Conservation (phyloP, 2,888 invertebrate genomes). For the Spicauda simplicius region DNA sequence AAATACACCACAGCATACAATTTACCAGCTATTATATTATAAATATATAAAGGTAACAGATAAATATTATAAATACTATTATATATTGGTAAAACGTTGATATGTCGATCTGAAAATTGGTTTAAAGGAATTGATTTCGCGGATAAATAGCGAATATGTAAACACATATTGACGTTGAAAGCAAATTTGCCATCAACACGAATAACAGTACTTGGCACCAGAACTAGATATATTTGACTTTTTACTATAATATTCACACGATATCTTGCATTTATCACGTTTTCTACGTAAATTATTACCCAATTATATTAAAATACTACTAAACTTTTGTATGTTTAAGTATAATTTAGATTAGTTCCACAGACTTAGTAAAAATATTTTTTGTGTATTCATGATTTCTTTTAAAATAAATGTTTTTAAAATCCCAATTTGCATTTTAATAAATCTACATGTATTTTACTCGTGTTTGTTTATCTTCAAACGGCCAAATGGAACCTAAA, state of each 20-base stretch:
- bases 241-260: background rate
- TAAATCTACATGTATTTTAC: no score
- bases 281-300: background rate
- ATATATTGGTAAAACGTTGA: background rate
- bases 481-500: no score
- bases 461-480: no score
- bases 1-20: no score
- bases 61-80: background rate
- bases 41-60: no score
- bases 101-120: background rate
- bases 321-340: background rate
- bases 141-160: slow-evolving; percentile 1
- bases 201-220: slow-evolving; percentile 7
- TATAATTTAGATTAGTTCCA: background rate
- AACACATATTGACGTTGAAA: slow-evolving; percentile 20
- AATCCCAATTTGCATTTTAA: no score
- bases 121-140: background rate
- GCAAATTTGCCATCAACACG: slow-evolving; percentile 18
- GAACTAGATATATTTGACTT: slow-evolving; percentile 1
- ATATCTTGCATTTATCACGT: background rate
- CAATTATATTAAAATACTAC: background rate
- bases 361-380: no score
- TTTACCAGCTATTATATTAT: no score
- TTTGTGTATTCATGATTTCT: no score
- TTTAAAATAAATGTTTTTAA: no score